phyloP scores from a whole-genome alignment of 2,888 invertebrate species.

The Nephrotoma appendiculata region DNA sequence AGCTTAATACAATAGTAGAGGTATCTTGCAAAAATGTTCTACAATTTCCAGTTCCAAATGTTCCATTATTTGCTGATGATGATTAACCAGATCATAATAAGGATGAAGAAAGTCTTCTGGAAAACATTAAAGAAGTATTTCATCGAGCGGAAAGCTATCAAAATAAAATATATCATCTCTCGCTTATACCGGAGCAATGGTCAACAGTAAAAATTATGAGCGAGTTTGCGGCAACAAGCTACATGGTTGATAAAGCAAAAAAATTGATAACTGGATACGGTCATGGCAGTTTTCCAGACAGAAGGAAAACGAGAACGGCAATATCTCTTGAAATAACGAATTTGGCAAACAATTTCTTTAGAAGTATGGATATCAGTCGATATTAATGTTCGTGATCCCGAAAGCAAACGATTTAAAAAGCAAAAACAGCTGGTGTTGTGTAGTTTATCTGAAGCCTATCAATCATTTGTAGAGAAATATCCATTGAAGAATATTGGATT shows the following conservation, averaged over 20 bases:
- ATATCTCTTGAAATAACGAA: background rate
- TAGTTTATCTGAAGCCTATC: background rate
- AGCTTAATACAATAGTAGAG: no score
- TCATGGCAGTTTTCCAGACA: background rate
- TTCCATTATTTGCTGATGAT: no score
- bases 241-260: background rate
- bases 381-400: background rate
- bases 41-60: background rate
- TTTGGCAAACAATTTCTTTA: background rate
- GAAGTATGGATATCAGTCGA: background rate
- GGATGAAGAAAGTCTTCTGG: no score
- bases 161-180: background rate
- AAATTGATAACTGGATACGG: background rate
- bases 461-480: background rate
- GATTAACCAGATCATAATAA: no score
- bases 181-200: background rate
- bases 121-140: background rate
- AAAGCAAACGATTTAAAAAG: background rate
- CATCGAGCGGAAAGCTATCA: background rate
- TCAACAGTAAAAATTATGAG: no score
- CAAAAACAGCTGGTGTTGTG: background rate
- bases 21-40: background rate
- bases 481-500: background rate
- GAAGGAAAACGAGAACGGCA: background rate
- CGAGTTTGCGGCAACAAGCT: background rate